A percentile compares a stretch with the other conserved stretches of the same genome.
Evolutionary conservation across 2,888 invertebrate genomes (phyloP).

Genomic region (Saturnia japonica): DNA sequence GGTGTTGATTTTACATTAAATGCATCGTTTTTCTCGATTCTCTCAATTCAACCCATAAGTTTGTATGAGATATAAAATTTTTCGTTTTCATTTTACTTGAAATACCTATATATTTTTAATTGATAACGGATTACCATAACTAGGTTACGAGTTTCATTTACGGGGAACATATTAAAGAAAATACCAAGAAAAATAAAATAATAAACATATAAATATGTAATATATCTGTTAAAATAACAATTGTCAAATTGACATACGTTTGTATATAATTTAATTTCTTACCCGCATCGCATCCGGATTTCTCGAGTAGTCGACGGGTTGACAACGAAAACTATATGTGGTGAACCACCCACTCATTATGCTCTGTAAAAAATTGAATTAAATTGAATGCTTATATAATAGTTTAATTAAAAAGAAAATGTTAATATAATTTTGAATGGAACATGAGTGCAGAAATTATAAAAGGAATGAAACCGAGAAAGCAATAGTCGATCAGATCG

Average conservation of each 20-base stretch:
- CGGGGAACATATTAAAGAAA: neutral
- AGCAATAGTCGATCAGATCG: neutral
- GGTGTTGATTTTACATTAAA: too few species aligned
- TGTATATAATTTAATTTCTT: conserved; percentile 22
- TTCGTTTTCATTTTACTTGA: too few species aligned
- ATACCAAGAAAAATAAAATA: neutral
- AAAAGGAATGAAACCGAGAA: neutral
- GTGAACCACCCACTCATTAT: conserved; percentile 88
- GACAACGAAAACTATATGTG: conserved; percentile 90
- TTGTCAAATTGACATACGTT: neutral
- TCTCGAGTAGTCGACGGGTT: conserved; percentile 93
- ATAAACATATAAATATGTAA: too few species aligned
- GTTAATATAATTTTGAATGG: neutral
- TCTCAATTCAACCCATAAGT: too few species aligned
- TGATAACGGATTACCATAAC: neutral
- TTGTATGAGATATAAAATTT: too few species aligned
- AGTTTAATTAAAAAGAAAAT: neutral
- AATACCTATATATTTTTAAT: too few species aligned
- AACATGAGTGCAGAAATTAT: neutral
- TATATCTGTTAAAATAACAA: neutral
- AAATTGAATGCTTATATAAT: neutral
- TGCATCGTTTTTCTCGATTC: too few species aligned
- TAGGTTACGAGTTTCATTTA: neutral
- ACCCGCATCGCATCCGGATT: conserved; percentile 87
- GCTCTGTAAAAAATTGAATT: conserved; percentile 71